Percentiles rank a stretch among this genome's conserved stretches.
Conservation (phyloP, 2,113 vertebrate genomes). For the Mustela lutreola region DNA sequence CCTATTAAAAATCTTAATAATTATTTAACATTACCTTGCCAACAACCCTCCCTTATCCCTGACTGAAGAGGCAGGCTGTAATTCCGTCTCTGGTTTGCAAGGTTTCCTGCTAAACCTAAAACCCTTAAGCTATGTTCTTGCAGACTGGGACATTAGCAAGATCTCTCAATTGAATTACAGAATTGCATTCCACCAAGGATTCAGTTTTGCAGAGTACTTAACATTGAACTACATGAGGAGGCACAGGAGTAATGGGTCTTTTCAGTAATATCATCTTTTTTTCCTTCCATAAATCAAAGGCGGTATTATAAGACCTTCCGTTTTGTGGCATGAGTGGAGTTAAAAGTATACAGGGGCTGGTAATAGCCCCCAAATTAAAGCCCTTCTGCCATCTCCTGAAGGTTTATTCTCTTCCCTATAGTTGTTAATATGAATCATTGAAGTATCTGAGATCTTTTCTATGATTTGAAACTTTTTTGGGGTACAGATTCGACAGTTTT, state of each 20-base stretch:
- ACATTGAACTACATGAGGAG: slow-evolving; percentile 88
- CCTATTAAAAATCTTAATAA: slow-evolving; percentile 79
- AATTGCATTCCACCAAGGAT: slow-evolving; percentile 90
- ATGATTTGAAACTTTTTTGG: slow-evolving; percentile 67
- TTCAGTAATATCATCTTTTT: slow-evolving; percentile 87
- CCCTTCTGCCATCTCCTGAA: slow-evolving; percentile 70
- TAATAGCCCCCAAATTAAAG: slow-evolving; percentile 71
- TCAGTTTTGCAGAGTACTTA: slow-evolving; percentile 89
- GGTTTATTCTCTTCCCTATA: slow-evolving; percentile 58
- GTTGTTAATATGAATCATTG: slow-evolving; percentile 61
- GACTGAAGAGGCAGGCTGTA: slow-evolving; percentile 84
- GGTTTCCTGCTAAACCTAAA: slow-evolving; percentile 88
- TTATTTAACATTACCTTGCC: slow-evolving; percentile 80
- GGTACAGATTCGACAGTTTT: not conserved
- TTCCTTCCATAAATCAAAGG: slow-evolving; percentile 86
- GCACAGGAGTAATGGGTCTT: slow-evolving; percentile 88
- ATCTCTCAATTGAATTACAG: slow-evolving; percentile 92
- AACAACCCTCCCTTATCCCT: slow-evolving; percentile 74
- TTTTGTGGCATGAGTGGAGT: slow-evolving; percentile 74
- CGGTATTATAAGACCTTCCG: slow-evolving; percentile 76
- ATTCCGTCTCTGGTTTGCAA: slow-evolving; percentile 88
- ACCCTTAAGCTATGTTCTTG: slow-evolving; percentile 92
- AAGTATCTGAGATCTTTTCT: slow-evolving; percentile 48
- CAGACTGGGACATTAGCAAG: slow-evolving; percentile 90
- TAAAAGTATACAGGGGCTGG: slow-evolving; percentile 68